phyloP scores from a whole-genome alignment of 2,797 vertebrate species.

The Gobionotothen gibberifrons region DNA sequence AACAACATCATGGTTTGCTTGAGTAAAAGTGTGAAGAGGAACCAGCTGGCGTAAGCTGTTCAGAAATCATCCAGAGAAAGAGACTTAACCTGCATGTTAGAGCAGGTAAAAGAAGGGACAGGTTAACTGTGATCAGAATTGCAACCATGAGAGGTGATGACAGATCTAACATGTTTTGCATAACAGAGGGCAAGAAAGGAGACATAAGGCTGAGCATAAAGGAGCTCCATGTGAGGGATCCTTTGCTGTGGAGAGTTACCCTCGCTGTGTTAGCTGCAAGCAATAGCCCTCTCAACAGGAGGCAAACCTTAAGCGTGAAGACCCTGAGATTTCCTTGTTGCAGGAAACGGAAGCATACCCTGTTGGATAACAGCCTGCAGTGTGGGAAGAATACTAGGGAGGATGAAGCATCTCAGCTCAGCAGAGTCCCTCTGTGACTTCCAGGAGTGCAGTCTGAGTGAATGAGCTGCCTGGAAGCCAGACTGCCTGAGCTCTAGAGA shows the following conservation, averaged over 20 bases:
- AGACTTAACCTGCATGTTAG: conserved; percentile 30
- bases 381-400: conserved; percentile 35
- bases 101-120: conserved; percentile 16
- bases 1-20: conserved; percentile 18
- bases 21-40: conserved; percentile 3
- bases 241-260: conserved; percentile 15
- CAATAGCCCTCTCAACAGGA: conserved; percentile 42
- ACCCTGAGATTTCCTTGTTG: conserved; percentile 44
- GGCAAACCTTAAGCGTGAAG: conserved; percentile 35
- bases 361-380: conserved; percentile 44
- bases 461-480: conserved; percentile 61
- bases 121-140: conserved; percentile 24
- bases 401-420: conserved; percentile 47
- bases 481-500: conserved; percentile 47
- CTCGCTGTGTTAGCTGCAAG: conserved; percentile 17
- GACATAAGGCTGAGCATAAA: background rate
- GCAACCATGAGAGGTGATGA: conserved; percentile 21
- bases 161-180: conserved; percentile 31
- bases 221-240: conserved; percentile 10
- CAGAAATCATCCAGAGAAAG: conserved; percentile 20
- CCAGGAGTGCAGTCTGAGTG: conserved; percentile 61
- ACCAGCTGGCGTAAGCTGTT: conserved; percentile 6
- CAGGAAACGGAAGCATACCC: conserved; percentile 27
- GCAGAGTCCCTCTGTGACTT: conserved; percentile 63
- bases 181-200: conserved; percentile 17